Percentiles rank a stretch among this genome's conserved stretches.
Evolutionary conservation across 2,113 vertebrate species (phyloP).

Genomic region (Bothrops jararaca): DNA sequence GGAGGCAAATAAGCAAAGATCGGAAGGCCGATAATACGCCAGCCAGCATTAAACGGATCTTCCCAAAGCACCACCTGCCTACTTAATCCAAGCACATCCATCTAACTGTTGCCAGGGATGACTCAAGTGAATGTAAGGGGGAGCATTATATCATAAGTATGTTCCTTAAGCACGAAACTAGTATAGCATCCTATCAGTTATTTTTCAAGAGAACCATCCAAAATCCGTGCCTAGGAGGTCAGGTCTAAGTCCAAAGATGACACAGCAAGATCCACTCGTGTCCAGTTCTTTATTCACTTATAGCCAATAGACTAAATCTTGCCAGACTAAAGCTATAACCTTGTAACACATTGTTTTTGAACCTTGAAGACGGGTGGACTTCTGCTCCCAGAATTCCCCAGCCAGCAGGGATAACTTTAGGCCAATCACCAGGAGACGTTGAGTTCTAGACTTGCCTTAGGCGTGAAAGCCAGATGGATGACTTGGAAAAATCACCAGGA

Average conservation of each 20-base stretch:
- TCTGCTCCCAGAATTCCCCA: not conserved
- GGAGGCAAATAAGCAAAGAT: not conserved
- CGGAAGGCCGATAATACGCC: not conserved
- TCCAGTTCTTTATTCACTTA: not conserved
- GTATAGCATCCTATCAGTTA: not conserved
- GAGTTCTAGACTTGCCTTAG: not conserved
- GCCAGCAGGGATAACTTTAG: not conserved
- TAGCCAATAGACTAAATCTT: not conserved
- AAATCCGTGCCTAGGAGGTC: not conserved
- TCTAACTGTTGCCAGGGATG: not conserved
- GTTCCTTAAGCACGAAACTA: not conserved
- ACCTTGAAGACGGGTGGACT: not conserved
- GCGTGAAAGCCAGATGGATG: too few species aligned
- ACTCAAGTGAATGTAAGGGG: accelerated
- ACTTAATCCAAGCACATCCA: not conserved
- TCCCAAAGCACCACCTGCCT: not conserved
- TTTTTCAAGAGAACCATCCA: not conserved
- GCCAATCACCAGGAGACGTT: not conserved
- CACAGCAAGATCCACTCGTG: not conserved
- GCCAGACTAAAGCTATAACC: not conserved
- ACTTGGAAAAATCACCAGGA: not conserved
- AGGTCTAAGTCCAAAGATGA: not conserved
- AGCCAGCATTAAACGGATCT: not conserved
- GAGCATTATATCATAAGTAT: too few species aligned
- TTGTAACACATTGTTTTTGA: not conserved